Percentiles rank a stretch among this genome's conserved stretches.
Conservation (phyloP, 2,888 invertebrate genomes). For the Andrena minutula region DNA sequence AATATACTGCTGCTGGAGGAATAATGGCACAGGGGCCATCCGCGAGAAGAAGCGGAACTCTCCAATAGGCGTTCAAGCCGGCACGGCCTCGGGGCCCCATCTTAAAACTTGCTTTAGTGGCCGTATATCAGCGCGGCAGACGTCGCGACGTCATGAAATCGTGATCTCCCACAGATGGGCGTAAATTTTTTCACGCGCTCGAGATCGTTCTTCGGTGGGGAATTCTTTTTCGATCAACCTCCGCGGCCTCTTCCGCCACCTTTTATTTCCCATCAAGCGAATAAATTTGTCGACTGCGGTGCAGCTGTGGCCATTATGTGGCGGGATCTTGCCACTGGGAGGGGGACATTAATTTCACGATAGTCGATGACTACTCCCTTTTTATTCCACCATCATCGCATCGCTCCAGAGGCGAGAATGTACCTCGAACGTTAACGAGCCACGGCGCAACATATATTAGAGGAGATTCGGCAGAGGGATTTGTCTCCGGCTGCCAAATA, state of each 20-base stretch:
- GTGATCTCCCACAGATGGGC: constrained; percentile 70
- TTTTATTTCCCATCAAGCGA: constrained; percentile 35
- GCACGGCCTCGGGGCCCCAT: constrained; percentile 33
- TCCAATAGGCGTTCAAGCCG: constrained; percentile 59
- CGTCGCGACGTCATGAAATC: constrained; percentile 69
- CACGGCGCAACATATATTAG: too few species aligned
- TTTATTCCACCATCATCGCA: not conserved
- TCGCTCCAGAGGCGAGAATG: not conserved
- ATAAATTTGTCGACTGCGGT: constrained; percentile 39
- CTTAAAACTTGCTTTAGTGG: constrained; percentile 63
- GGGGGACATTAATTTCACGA: constrained; percentile 32
- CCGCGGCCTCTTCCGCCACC: constrained; percentile 6
- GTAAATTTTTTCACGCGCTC: constrained; percentile 58
- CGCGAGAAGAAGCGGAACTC: constrained; percentile 44
- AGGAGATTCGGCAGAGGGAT: not conserved
- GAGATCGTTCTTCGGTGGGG: constrained; percentile 39
- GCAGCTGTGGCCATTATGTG: constrained; percentile 44
- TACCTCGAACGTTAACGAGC: not conserved
- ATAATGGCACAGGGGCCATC: constrained; percentile 51
- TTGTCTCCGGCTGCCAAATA: constrained; percentile 19
- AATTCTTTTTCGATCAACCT: constrained; percentile 62
- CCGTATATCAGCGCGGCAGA: constrained; percentile 64
- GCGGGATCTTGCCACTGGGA: constrained; percentile 8
- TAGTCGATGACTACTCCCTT: constrained; percentile 37
- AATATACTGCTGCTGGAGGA: constrained; percentile 56